A percentile compares a stretch with the other conserved stretches of the same genome.
Conservation (phyloP, 1,140 invertebrate species). For the Holcopasites calliopsidis region DNA sequence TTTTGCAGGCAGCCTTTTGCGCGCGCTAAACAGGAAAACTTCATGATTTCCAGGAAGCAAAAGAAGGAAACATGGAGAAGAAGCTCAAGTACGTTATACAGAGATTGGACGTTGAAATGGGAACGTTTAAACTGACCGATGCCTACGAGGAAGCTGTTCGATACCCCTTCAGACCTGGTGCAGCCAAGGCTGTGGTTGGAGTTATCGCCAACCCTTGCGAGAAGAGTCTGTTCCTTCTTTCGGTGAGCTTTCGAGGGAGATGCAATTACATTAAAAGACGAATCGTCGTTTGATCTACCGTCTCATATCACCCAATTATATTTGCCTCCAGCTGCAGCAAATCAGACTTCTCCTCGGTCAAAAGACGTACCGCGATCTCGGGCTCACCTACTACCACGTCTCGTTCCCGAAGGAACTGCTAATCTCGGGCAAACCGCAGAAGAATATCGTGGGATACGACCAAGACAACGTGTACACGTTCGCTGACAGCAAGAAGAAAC, state of each 20-base stretch:
- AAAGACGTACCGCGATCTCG: conserved; percentile 73
- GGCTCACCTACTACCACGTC: conserved; percentile 74
- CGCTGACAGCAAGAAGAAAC: conserved; percentile 82
- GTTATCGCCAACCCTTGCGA: conserved; percentile 75
- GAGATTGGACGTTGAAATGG: conserved; percentile 71
- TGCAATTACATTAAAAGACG: too few relatives aligned
- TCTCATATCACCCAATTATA: too few relatives aligned
- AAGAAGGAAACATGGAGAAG: conserved; percentile 53
- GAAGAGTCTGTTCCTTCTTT: conserved; percentile 73
- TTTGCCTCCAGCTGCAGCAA: conserved; percentile 78
- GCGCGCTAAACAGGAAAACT: conserved; percentile 1
- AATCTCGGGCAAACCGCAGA: conserved; percentile 74
- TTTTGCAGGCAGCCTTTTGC: not conserved
- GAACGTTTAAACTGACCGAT: conserved; percentile 72
- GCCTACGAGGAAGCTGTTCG: conserved; percentile 81
- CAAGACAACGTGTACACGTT: conserved; percentile 79
- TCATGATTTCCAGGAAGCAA: conserved; percentile 68
- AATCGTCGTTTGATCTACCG: too few relatives aligned
- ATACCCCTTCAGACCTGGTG: conserved; percentile 83
- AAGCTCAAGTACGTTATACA: conserved; percentile 66
- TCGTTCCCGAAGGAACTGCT: conserved; percentile 75
- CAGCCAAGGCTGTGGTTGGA: conserved; percentile 82
- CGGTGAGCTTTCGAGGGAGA: conserved; percentile 62
- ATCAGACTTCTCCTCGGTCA: conserved; percentile 73
- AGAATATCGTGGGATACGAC: conserved; percentile 81